A percentile compares a stretch with the other conserved stretches of the same genome.
Evolutionary conservation across 2,888 invertebrate species (phyloP).

Genomic region (Eristalinus aeneus): DNA sequence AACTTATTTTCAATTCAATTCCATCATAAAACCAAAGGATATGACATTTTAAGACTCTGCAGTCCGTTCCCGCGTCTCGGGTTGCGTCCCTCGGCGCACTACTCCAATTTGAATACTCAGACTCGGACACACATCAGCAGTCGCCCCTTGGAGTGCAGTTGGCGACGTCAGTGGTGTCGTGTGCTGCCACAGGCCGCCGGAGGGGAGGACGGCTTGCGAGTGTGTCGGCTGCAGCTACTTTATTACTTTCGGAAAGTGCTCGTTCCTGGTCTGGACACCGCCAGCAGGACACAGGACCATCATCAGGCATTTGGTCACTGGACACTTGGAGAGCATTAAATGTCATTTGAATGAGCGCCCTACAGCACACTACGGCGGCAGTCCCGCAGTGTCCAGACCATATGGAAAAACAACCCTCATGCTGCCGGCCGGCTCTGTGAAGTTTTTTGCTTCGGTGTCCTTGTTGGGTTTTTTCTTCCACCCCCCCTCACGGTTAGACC

Average conservation of each 20-base stretch:
- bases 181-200: too few species aligned
- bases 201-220: conserved; percentile 17
- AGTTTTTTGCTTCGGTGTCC: conserved; percentile 28
- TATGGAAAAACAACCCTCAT: conserved; percentile 15
- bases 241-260: conserved; percentile 69
- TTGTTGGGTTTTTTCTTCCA: not conserved
- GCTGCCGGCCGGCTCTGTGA: conserved; percentile 16
- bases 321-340: conserved; percentile 66
- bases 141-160: conserved; percentile 19
- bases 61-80: conserved; percentile 30
- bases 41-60: conserved; percentile 67
- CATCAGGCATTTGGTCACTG: conserved; percentile 68
- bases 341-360: conserved; percentile 66
- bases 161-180: not conserved
- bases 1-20: conserved; percentile 70
- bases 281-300: conserved; percentile 47
- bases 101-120: conserved; percentile 56
- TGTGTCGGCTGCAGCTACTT: conserved; percentile 65
- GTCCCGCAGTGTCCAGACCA: conserved; percentile 19
- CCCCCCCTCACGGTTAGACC: not conserved
- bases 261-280: conserved; percentile 52
- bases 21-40: conserved; percentile 70
- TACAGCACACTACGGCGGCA: conserved; percentile 37
- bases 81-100: not conserved
- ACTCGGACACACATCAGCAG: conserved; percentile 58